These are phyloP conservation scores for Beris morrisii DNA, from an alignment of 2,888 invertebrate species.

Conservation along the genomic window DNA sequence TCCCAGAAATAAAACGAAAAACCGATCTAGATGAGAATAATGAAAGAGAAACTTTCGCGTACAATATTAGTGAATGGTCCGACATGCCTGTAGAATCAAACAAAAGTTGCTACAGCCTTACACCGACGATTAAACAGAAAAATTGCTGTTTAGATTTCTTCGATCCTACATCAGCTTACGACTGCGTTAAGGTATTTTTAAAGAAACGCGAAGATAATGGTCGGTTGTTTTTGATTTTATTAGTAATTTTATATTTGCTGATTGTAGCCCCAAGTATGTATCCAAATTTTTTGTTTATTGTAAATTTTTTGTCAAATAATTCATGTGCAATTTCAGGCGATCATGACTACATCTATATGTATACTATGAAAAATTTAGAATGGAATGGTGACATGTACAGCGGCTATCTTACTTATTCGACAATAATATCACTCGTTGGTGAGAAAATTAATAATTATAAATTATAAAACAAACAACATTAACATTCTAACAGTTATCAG, in stretches of 20 bases:
- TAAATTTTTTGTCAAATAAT: background rate
- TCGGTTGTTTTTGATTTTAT: conserved; percentile 48
- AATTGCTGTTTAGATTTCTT: conserved; percentile 50
- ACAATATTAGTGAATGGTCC: conserved; percentile 37
- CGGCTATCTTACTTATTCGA: conserved; percentile 49
- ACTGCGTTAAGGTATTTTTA: conserved; percentile 50
- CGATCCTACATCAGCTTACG: conserved; percentile 52
- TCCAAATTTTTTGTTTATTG: background rate
- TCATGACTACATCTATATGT: conserved; percentile 53
- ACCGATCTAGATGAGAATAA: background rate
- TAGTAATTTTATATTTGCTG: conserved; percentile 40
- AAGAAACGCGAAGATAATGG: conserved; percentile 50
- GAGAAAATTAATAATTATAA: conserved; percentile 3
- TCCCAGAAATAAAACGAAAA: conserved; percentile 47
- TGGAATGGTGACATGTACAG: conserved; percentile 54
- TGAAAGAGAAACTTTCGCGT: conserved; percentile 4
- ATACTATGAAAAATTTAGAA: conserved; percentile 49
- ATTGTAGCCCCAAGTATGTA: conserved; percentile 11
- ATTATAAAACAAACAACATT: too few relatives aligned
- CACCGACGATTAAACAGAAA: conserved; percentile 30
- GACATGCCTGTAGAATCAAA: conserved; percentile 26
- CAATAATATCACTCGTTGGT: conserved; percentile 49
- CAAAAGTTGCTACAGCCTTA: conserved; percentile 5
- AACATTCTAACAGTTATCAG: too few relatives aligned
- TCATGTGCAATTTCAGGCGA: conserved; percentile 43